Percentiles rank a stretch among this genome's conserved stretches.
Evolutionary conservation across 1,140 invertebrate genomes (phyloP).

Genomic region (Pachyrhynchus sulphureomaculatus): DNA sequence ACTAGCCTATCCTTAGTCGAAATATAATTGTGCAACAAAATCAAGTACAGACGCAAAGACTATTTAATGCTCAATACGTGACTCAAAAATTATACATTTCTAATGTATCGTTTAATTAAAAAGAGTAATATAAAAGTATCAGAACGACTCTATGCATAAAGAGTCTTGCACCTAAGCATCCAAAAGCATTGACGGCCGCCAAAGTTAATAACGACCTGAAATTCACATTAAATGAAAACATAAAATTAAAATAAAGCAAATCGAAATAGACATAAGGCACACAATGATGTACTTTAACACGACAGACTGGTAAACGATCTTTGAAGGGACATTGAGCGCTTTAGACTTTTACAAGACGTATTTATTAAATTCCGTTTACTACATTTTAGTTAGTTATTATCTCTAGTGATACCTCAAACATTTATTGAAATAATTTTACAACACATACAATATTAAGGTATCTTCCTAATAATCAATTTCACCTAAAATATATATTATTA

Average conservation of each 20-base stretch:
- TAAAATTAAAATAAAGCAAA: slow-evolving; percentile 28
- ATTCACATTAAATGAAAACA: slow-evolving; percentile 45
- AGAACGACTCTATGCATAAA: slow-evolving; percentile 30
- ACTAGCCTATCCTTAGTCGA: neutral
- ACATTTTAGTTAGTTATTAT: no score
- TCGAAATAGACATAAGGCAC: neutral
- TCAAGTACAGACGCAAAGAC: neutral
- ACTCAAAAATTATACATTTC: slow-evolving; percentile 21
- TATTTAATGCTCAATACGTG: neutral
- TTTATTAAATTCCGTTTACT: no score
- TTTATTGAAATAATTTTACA: no score
- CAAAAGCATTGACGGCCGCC: slow-evolving; percentile 21
- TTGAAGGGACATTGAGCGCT: neutral
- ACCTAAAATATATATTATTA: no score
- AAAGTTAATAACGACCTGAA: slow-evolving; percentile 50
- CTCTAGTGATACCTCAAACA: no score
- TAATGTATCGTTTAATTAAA: slow-evolving; percentile 7
- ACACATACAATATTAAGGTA: no score
- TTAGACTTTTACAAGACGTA: no score
- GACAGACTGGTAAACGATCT: neutral
- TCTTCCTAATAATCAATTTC: no score
- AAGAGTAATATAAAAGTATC: slow-evolving; percentile 25
- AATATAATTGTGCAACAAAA: neutral
- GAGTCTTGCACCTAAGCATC: slow-evolving; percentile 35
- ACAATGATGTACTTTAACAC: neutral